Evolutionary conservation across 2,888 invertebrate species (phyloP), one percentile per base, ranked within the genome.

Genomic region (Capitulum mitella): DNA sequence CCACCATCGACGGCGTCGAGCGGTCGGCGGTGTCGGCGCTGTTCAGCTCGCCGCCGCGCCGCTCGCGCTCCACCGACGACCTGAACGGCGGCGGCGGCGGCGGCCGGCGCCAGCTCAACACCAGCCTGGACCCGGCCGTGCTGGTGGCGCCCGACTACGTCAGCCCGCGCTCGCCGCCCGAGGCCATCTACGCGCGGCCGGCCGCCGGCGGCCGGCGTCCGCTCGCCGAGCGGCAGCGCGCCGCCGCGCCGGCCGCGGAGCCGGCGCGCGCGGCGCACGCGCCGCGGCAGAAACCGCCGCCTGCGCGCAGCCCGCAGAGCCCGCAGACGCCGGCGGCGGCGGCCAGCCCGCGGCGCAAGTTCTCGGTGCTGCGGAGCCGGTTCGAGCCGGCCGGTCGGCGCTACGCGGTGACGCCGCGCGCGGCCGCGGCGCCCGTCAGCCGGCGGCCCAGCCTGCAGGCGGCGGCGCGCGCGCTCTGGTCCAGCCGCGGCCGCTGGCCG

Each of bases 281-380:
- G 19, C 22, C 22, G 19, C 5, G 51, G 51, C 48, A 16, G 48
- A n/a, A n/a, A n/a, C n/a, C n/a, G n/a, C n/a, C n/a, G n/a, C n/a
- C n/a, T n/a, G n/a, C n/a, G n/a, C n/a, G n/a, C n/a, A n/a, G n/a
- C n/a, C n/a, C n/a, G n/a, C n/a, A n/a, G n/a, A n/a, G n/a, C n/a
- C 48, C 51, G 51, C 22, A 22, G 5, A 16, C 19, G 51, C 51
- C 51, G 51, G 19, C 51, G 51, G 58, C 58, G 3, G 70, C 70
- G 8, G 70, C 70, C 70, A 40, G 70, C 26, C 40, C 40, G 12
- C 70, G 79, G 64, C 40, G 79, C 26, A 78, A 78, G 46, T 78
- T 77, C 22, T 78, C 78, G 26, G 70, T 78, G 46, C 58, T 79
- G 16, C 77, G 79, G 8, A 77, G 54, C 19, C 34, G 77, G 19